Percentiles rank a stretch among this genome's conserved stretches.
Conservation (phyloP, 1,140 invertebrate species). For the Leptoteleia sp. region DNA sequence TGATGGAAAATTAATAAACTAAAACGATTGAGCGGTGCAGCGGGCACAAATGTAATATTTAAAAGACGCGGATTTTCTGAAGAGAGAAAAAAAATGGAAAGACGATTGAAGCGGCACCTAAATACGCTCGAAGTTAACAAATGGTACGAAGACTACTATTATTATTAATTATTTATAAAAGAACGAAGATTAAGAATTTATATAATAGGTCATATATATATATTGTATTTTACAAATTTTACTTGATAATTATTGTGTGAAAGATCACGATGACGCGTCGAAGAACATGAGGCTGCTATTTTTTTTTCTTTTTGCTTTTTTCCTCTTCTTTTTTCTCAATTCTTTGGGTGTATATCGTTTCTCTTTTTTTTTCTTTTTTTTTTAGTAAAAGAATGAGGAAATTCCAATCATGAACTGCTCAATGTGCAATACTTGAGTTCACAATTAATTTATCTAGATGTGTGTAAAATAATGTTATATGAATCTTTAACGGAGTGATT, state of each 20-base stretch:
- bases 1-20: slow-evolving; percentile 69
- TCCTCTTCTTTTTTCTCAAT: slow-evolving; percentile 2
- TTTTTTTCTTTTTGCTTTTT: slow-evolving; percentile 7
- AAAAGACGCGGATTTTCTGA: slow-evolving; percentile 65
- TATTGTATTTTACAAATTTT: slow-evolving; percentile 82
- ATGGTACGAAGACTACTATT: slow-evolving; percentile 81
- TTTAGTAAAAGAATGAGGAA: background rate
- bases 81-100: slow-evolving; percentile 24
- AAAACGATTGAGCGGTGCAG: slow-evolving; percentile 71
- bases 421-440: slow-evolving; percentile 55
- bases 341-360: background rate
- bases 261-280: slow-evolving; percentile 66
- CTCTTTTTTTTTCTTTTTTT: background rate
- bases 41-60: slow-evolving; percentile 81
- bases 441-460: slow-evolving; percentile 28
- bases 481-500: background rate
- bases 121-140: slow-evolving; percentile 77
- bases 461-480: slow-evolving; percentile 14
- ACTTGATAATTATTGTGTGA: slow-evolving; percentile 75
- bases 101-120: slow-evolving; percentile 67
- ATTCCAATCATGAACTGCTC: slow-evolving; percentile 24
- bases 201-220: slow-evolving; percentile 73
- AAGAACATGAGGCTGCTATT: slow-evolving; percentile 76
- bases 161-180: slow-evolving; percentile 79
- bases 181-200: slow-evolving; percentile 78